Evolutionary conservation across 2,888 invertebrate genomes (phyloP), one percentile per base, ranked within the genome.

Genomic region (Mythimna lalbum): DNA sequence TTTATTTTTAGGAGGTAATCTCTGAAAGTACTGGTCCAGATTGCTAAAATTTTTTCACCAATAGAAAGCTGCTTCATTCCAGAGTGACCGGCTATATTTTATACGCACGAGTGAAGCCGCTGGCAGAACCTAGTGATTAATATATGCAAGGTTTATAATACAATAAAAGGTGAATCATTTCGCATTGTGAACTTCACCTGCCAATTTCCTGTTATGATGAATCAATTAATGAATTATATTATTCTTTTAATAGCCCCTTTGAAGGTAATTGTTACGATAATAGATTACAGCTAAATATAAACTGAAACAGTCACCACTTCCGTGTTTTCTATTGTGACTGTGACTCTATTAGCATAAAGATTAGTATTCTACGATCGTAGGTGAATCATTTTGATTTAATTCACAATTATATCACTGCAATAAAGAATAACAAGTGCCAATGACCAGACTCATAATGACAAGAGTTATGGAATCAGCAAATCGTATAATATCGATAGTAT

Each of bases 151-250:
- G 50, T 47, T 52, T 33, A 10, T 50, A 53, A 56, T 50, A 56
- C 43, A 69, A 57, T 61, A 53, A 69, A 62, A 21, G 36, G 33
- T 81, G 77, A 78, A 21, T 78, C 72, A 80, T 57, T n/a, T 49
- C 12, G 9, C 65, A 12, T 27, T 62, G 3, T 76, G 50, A 65
- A 63, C 56, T 62, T 19, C 33, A 64, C n/a, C 43, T 67, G 81
- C 81, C 78, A 81, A 81, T 71, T 76, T 71, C 69, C 52, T 62
- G 33, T 27, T 52, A 21, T 66, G 68, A 60, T 75, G 60, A 78
- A 63, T 70, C 61, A 75, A 76, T 80, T 60, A 62, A 62, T 64
- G 36, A 55, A 64, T 62, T 50, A 57, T 50, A n/a, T 57, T 53
- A 43, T 56, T 76, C 60, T 71, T 63, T 55, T 62, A 31, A 36